Evolutionary conservation across 1,140 invertebrate species (phyloP).

Genomic region (Pachyrhynchus sulphureomaculatus): DNA sequence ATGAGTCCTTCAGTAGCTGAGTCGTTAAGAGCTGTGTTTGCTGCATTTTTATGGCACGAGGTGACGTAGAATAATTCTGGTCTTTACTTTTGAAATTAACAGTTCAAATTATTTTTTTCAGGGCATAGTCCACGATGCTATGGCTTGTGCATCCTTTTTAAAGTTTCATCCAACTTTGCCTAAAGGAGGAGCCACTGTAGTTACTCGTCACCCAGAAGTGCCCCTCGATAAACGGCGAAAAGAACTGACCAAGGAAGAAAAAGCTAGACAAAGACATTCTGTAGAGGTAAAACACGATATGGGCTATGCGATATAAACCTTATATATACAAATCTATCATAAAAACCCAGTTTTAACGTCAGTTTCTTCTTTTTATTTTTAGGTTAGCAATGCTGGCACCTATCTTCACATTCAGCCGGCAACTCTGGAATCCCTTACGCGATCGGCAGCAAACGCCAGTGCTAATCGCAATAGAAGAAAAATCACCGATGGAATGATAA

Average conservation of each 20-base stretch:
- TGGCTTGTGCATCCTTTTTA: slow-evolving; percentile 94
- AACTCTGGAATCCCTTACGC: slow-evolving; percentile 71
- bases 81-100: not conserved
- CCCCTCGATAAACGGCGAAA: slow-evolving; percentile 53
- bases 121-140: slow-evolving; percentile 92
- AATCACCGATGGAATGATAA: slow-evolving; percentile 55
- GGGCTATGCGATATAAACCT: slow-evolving; percentile 41
- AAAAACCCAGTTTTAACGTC: not conserved
- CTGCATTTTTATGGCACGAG: slow-evolving; percentile 96
- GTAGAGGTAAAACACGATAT: slow-evolving; percentile 69
- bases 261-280: slow-evolving; percentile 76
- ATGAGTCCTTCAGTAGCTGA: slow-evolving; percentile 92
- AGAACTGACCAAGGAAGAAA: slow-evolving; percentile 59
- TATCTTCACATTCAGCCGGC: slow-evolving; percentile 79
- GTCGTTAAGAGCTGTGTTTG: slow-evolving; percentile 89
- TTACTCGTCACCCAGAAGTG: slow-evolving; percentile 57
- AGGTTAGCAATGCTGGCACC: slow-evolving; percentile 63
- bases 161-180: slow-evolving; percentile 91
- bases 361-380: not conserved
- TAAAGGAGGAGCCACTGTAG: slow-evolving; percentile 74
- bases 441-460: slow-evolving; percentile 72
- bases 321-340: not conserved
- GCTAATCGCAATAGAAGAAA: slow-evolving; percentile 65
- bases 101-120: slow-evolving; percentile 34
- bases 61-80: slow-evolving; percentile 45